Conservation (phyloP, 2,797 vertebrate species). For the Synanceia verrucosa region DNA sequence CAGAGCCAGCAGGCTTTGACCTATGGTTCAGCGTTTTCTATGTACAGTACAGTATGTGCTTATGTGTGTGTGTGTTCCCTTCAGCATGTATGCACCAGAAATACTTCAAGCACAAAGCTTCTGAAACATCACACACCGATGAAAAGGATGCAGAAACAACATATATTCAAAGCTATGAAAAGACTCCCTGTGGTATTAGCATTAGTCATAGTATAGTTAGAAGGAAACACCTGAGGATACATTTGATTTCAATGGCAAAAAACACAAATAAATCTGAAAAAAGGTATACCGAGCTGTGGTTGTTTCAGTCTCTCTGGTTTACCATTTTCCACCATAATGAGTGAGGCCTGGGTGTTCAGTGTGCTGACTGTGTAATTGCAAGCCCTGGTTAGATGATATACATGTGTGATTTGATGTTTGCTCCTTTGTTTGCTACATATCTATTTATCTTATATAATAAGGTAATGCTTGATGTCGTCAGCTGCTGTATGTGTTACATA, state of each 20-base stretch:
- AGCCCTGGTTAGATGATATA: background rate
- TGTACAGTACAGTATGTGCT: conserved; percentile 49
- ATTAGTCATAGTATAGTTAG: background rate
- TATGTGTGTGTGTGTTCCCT: conserved; percentile 4
- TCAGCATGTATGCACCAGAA: conserved; percentile 13
- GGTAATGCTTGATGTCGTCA: conserved; percentile 1
- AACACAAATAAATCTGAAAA: background rate
- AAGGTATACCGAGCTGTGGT: background rate
- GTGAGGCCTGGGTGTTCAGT: background rate
- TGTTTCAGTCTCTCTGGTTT: background rate
- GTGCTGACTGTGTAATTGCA: background rate
- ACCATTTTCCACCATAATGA: background rate
- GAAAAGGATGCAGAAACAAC: conserved; percentile 1
- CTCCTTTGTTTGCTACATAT: conserved; percentile 5
- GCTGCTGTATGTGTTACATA: conserved; percentile 32
- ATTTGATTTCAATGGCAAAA: background rate
- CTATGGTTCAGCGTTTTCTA: conserved; percentile 62
- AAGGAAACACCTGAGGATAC: background rate
- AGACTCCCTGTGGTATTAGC: background rate
- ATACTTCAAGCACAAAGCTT: conserved; percentile 13
- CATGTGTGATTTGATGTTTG: background rate
- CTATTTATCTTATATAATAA: conserved; percentile 15
- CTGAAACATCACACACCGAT: conserved; percentile 9
- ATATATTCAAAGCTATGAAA: background rate
- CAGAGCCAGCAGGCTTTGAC: conserved; percentile 78